Base-by-base conservation (phyloP, 2,113 vertebrate species). In the Coturnix japonica region DNA sequence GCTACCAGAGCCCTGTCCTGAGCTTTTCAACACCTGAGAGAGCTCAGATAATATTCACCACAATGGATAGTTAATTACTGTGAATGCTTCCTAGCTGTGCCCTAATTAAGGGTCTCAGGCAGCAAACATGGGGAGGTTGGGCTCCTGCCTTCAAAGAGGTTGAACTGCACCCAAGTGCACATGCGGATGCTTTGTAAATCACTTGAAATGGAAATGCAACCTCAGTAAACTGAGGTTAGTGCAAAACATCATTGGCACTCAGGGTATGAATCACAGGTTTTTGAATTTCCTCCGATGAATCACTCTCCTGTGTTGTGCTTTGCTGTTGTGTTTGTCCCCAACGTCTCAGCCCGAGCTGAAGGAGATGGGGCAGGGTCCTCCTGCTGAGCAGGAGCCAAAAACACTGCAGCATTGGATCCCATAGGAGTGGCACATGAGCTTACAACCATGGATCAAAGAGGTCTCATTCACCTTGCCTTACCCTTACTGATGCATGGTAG, bases 261-360 rank as follows among this genome's bases (percentile, higher is more conserved):
- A 1, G 46, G 47, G 69, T 46, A 91, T 93, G 84, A 96, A 91
- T 94, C 95, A 96, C 71, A 61, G 70, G 76, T 51, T 93, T 85
- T 72, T 33, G 49, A 44, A 30, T 33, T 90, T 85, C 78, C 86
- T 79, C 73, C 0, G 3, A 20, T 95, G 89, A 95, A 89, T 93
- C 92, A 95, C 33, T 47, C 54, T 46, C 33, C 46, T 1, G 0
- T 21, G 7, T 37, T 23, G 41, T 51, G 4, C 74, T 74, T 53
- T 1, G 6, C 59, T 13, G 1, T 20, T 51, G 6, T 31, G 6
- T 47, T 61, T 18, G 3, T 26, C 1, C 63, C 28, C 19, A 30
- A 2, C 39, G 6, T 6, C 73, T n/a, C 69, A 80, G 79, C 43
- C 64, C 0, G 0, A 69, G 37, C 14, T 26, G n/a, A 69, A 33